A percentile compares a stretch with the other conserved stretches of the same genome.
phyloP scores from a whole-genome alignment of 2,888 invertebrate genomes.

The Chirona hameri region DNA sequence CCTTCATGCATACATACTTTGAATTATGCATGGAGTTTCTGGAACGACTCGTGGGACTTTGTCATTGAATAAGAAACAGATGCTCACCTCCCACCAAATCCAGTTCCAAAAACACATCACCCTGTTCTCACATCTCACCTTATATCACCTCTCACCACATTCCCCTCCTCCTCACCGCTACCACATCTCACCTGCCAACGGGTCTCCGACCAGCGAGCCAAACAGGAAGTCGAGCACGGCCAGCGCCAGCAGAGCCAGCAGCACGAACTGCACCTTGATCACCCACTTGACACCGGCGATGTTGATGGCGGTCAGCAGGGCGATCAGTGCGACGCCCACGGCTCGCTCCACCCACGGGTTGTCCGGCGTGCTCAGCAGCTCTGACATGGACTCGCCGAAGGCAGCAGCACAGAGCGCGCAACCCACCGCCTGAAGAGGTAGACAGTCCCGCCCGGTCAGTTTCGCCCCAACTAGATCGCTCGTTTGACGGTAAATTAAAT shows the following conservation, averaged over 20 bases:
- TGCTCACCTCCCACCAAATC: no score
- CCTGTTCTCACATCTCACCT: no score
- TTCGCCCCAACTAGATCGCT: no score
- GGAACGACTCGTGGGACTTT: no score
- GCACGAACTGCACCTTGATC: conserved; percentile 85
- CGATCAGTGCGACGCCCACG: conserved; percentile 81
- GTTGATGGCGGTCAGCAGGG: conserved; percentile 84
- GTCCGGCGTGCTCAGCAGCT: conserved; percentile 55
- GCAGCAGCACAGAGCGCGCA: conserved; percentile 94
- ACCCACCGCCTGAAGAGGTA: conserved; percentile 72
- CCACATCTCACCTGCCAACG: conserved; percentile 32
- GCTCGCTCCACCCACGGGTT: conserved; percentile 72
- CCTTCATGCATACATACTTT: not conserved
- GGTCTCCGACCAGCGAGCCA: conserved; percentile 52
- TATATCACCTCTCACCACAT: no score
- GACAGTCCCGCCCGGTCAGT: no score
- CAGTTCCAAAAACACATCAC: no score
- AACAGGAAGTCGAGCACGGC: conserved; percentile 91
- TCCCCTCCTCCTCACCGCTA: not conserved
- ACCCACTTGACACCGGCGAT: conserved; percentile 98
- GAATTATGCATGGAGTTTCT: not conserved
- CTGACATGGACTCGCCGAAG: conserved; percentile 94
- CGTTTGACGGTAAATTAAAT: no score
- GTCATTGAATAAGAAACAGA: no score
- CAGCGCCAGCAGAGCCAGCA: conserved; percentile 76